phyloP scores from a whole-genome alignment of 2,113 vertebrate genomes.

The Sporophila hypoxantha region DNA sequence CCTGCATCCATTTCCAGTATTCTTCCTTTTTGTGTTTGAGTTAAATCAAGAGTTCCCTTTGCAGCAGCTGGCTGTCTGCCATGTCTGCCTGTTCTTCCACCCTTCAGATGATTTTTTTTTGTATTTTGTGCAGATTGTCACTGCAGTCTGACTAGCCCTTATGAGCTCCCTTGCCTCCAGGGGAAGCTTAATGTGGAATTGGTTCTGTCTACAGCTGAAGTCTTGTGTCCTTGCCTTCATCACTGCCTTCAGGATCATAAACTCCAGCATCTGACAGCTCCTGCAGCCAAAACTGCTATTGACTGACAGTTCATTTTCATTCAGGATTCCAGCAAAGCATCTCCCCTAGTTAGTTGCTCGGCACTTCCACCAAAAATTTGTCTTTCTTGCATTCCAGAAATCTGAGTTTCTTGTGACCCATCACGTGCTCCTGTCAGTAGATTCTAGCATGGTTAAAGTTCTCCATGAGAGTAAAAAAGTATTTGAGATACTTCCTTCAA shows the following conservation, averaged over 20 bases:
- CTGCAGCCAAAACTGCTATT: not conserved
- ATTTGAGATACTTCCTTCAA: not conserved
- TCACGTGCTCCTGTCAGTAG: not conserved
- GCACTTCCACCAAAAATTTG: not conserved
- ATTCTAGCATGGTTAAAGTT: not conserved
- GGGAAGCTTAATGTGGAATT: not conserved
- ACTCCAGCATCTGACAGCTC: slow-evolving; percentile 1
- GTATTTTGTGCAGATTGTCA: not conserved
- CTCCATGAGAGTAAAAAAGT: not conserved
- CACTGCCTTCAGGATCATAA: not conserved
- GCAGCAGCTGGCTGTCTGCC: not conserved
- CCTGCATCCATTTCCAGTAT: not conserved
- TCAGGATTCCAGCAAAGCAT: not conserved
- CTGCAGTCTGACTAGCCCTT: not conserved
- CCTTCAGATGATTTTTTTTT: not conserved
- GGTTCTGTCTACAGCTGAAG: not conserved
- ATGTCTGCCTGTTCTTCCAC: not conserved
- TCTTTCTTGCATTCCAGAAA: not conserved
- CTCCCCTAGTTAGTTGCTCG: not conserved
- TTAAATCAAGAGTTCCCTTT: not conserved
- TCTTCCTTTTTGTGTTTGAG: not conserved
- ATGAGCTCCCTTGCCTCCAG: not conserved
- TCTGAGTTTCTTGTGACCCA: not conserved
- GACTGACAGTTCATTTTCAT: not conserved
- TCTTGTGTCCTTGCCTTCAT: not conserved